Percentiles rank a stretch among this genome's conserved stretches.
phyloP scores from a whole-genome alignment of 2,113 vertebrate species.

The Globicephala melas region DNA sequence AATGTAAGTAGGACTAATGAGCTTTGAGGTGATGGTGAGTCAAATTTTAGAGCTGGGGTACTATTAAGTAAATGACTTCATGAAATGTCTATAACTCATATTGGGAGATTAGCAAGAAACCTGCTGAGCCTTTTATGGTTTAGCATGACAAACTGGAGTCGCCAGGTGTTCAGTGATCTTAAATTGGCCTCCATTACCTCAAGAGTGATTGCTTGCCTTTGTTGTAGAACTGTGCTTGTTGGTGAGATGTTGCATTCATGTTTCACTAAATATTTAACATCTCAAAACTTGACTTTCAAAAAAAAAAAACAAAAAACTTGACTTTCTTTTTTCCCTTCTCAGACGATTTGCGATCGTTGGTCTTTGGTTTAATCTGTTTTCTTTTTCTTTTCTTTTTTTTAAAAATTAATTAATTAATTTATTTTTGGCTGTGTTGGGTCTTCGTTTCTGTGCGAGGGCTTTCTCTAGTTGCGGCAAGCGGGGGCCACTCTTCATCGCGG shows the following conservation, averaged over 20 bases:
- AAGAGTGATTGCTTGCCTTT: background rate
- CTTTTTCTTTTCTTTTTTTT: too few relatives aligned
- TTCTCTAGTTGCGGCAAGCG: too few relatives aligned
- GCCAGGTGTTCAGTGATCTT: background rate
- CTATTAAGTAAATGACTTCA: background rate
- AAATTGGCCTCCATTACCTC: background rate
- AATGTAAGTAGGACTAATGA: background rate
- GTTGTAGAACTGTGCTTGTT: background rate
- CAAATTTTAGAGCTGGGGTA: background rate
- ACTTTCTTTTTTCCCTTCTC: background rate
- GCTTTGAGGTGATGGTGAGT: background rate
- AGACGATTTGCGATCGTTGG: background rate
- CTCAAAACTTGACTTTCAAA: background rate
- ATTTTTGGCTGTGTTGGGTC: too few relatives aligned
- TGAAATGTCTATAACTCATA: background rate
- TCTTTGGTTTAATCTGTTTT: background rate
- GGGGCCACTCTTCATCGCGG: too few relatives aligned
- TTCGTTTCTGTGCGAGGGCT: too few relatives aligned
- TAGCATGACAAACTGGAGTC: background rate
- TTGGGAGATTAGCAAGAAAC: background rate
- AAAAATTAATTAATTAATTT: too few relatives aligned
- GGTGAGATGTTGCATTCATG: background rate
- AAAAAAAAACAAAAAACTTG: background rate
- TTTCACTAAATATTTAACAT: background rate
- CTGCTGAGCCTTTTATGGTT: too few relatives aligned